Evolutionary conservation across 1,140 invertebrate species (phyloP).

Genomic region (Lepidostoma basale): DNA sequence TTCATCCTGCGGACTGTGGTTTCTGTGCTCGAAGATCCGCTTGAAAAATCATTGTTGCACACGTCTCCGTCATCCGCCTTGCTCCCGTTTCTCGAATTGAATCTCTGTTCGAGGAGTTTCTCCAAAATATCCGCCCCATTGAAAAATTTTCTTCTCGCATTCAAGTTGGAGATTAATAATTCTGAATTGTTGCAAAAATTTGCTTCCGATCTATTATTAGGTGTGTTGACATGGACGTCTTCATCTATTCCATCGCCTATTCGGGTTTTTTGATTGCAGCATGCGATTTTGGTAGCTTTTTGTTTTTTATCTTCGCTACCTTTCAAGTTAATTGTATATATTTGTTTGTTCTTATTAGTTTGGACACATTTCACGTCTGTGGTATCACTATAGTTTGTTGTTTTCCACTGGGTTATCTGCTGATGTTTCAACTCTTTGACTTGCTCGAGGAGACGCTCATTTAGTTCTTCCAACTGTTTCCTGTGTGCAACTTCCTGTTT

Average conservation of each 20-base stretch:
- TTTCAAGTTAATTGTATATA: constrained; percentile 18
- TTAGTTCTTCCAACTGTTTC: constrained; percentile 26
- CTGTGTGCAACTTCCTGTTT: constrained; percentile 23
- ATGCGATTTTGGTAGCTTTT: not conserved
- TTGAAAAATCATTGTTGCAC: constrained; percentile 17
- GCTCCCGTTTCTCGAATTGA: not conserved
- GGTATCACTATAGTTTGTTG: not conserved
- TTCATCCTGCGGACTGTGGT: not conserved
- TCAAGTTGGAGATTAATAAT: not conserved
- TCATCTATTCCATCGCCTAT: not conserved
- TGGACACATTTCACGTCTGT: not conserved
- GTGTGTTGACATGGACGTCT: not conserved
- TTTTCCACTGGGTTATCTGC: constrained; percentile 29
- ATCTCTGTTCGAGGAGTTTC: constrained; percentile 6
- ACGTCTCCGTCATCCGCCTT: not conserved
- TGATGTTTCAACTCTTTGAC: constrained; percentile 32
- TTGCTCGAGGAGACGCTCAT: constrained; percentile 25
- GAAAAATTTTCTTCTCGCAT: not conserved
- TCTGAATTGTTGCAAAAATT: not conserved
- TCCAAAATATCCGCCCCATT: constrained; percentile 26
- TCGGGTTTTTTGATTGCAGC: constrained; percentile 5
- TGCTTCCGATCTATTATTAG: not conserved
- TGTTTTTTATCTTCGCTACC: not conserved
- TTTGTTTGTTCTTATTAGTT: constrained; percentile 2
- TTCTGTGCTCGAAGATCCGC: constrained; percentile 2